Evolutionary conservation across 2,888 invertebrate species (phyloP), one percentile per base, ranked within the genome.

Genomic region (Desoria tigrina): DNA sequence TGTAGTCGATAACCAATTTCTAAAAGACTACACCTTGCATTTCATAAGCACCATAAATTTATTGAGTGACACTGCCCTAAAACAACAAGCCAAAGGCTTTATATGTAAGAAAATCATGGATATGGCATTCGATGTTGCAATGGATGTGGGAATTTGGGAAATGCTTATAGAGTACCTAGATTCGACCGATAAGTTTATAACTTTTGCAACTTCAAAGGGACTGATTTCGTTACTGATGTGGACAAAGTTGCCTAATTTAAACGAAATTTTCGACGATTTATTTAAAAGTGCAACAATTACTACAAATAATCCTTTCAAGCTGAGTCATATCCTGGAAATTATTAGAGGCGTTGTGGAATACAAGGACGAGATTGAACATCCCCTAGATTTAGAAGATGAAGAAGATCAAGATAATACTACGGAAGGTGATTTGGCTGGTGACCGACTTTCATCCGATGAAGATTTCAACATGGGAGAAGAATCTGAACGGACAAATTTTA

Each of bases 301-400:
- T 14, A 65, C 64, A 6, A 59, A 63, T 23, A 72, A 72, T 58
- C 74, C 71, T 3, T 64, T 67, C 55, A 74, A 71, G 56, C 55
- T 74, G 14, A 74, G 63, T 42, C 68, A 71, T 79, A 89, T 90
- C 71, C 82, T 93, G 76, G 92, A 92, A 79, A 86, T 93, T 53
- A 88, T 93, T 58, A 90, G 90, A 78, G 86, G 90, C 75, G 90
- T 93, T 77, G 89, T 93, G 0, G 92, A 93, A 78, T 92, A 92
- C 88, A 92, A 90, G 78, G 92, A 93, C 80, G 82, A 88, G 28
- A 87, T 89, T 78, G 75, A 74, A 27, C 75, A 75, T 66, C 76
- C 73, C 14, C 61, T 75, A 87, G 76, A 91, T 0, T 79, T 90
- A 42, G 91, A 92, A 78, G 91, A 90, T 67, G 84, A 84, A 69